Percentiles rank a stretch among this genome's conserved stretches.
These are phyloP conservation scores for Augochlora pura DNA, from an alignment of 1,140 invertebrate species.

Conservation along the genomic window DNA sequence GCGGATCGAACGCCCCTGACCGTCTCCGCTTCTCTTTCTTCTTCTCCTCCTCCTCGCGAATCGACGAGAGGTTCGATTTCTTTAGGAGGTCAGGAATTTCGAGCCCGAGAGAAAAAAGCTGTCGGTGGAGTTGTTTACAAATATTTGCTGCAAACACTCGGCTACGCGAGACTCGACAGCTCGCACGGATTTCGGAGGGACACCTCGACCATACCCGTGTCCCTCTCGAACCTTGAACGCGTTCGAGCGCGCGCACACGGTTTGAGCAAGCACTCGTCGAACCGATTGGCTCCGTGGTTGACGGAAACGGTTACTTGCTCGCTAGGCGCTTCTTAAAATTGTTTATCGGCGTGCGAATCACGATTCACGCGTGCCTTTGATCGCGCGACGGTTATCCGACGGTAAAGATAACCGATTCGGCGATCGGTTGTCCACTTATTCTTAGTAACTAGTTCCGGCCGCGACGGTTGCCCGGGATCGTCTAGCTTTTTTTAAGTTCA, in stretches of 20 bases:
- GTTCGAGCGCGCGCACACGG: neutral
- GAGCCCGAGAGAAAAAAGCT: neutral
- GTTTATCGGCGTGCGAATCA: conserved; percentile 9
- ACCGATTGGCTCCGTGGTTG: conserved; percentile 9
- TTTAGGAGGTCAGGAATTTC: neutral
- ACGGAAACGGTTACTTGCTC: conserved; percentile 26
- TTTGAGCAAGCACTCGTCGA: conserved; percentile 23
- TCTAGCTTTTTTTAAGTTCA: conserved; percentile 33
- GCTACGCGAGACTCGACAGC: neutral
- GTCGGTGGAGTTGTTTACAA: conserved; percentile 1
- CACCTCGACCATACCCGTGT: neutral
- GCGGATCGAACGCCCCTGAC: no score
- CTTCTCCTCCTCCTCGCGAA: no score
- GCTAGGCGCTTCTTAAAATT: conserved; percentile 28
- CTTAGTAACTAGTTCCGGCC: conserved; percentile 28
- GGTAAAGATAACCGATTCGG: conserved; percentile 31
- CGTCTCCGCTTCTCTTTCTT: no score
- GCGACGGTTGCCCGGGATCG: neutral
- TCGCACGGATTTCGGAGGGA: no score
- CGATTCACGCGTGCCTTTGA: conserved; percentile 19
- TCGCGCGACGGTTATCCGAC: conserved; percentile 22
- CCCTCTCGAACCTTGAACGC: conserved; percentile 28
- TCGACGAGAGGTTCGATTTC: neutral
- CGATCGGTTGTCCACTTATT: conserved; percentile 40
- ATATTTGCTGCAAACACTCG: conserved; percentile 34